phyloP scores from a whole-genome alignment of 2,797 vertebrate species.

The Apogon talboti region DNA sequence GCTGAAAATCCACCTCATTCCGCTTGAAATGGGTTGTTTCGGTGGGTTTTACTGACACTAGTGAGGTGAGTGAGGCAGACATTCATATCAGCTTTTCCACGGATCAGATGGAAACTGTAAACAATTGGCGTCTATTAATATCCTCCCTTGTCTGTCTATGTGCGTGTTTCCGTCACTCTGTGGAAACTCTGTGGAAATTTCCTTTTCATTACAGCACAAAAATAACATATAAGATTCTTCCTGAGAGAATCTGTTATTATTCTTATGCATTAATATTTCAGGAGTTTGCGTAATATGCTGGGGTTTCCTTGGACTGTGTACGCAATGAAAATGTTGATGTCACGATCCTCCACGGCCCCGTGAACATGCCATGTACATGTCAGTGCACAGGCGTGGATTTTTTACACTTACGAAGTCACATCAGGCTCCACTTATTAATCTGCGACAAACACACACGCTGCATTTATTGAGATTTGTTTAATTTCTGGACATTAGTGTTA shows the following conservation, averaged over 20 bases:
- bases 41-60: constrained; percentile 35
- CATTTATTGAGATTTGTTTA: background rate
- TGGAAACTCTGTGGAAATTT: constrained; percentile 12
- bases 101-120: background rate
- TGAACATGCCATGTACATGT: constrained; percentile 6
- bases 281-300: background rate
- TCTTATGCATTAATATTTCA: background rate
- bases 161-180: background rate
- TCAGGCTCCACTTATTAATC: fast-evolving
- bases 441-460: fast-evolving
- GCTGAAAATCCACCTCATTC: background rate
- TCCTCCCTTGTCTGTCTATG: background rate
- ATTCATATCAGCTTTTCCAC: background rate
- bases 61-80: constrained; percentile 58
- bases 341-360: constrained; percentile 6
- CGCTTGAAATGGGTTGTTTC: constrained; percentile 33
- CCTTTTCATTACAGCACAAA: background rate
- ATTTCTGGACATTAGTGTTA: constrained; percentile 3
- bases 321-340: constrained; percentile 29
- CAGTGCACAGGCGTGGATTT: background rate
- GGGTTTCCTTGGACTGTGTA: constrained; percentile 10
- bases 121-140: background rate
- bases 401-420: background rate
- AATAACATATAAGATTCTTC: background rate
- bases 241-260: background rate